Evolutionary conservation across 2,113 vertebrate species (phyloP).

Genomic region (Clarias gariepinus): DNA sequence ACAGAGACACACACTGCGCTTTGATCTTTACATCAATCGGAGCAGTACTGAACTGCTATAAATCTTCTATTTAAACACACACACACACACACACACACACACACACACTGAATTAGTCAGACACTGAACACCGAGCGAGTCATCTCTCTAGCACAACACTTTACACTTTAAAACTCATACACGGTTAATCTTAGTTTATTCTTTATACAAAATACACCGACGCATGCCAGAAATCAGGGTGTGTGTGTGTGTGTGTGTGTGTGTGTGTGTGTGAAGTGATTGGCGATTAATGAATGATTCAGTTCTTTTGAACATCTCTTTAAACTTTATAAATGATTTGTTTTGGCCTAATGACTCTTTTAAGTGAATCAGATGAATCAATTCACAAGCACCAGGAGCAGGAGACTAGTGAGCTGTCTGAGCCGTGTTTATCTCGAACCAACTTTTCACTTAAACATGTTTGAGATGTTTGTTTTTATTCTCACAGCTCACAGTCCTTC

Average conservation of each 20-base stretch:
- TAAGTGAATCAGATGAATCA: background rate
- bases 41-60: constrained; percentile 54
- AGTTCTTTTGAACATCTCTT: background rate
- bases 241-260: constrained; percentile 64
- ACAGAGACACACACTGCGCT: constrained; percentile 77
- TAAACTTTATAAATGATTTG: background rate
- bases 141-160: constrained; percentile 69
- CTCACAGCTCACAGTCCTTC: background rate
- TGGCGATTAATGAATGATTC: background rate
- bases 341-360: background rate
- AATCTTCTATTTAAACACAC: constrained; percentile 74
- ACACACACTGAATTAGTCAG: constrained; percentile 82
- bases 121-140: constrained; percentile 72
- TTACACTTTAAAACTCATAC: constrained; percentile 50
- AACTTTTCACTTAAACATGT: background rate
- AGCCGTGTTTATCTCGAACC: background rate
- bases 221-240: constrained; percentile 80
- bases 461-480: background rate
- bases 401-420: background rate
- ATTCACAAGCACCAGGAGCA: background rate
- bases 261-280: constrained; percentile 43
- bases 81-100: constrained; percentile 52
- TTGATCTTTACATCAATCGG: constrained; percentile 74
- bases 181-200: constrained; percentile 65
- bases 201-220: constrained; percentile 91